Percentiles rank a stretch among this genome's conserved stretches.
phyloP scores from a whole-genome alignment of 1,140 invertebrate genomes.

The Lamellibrachia luymesi region DNA sequence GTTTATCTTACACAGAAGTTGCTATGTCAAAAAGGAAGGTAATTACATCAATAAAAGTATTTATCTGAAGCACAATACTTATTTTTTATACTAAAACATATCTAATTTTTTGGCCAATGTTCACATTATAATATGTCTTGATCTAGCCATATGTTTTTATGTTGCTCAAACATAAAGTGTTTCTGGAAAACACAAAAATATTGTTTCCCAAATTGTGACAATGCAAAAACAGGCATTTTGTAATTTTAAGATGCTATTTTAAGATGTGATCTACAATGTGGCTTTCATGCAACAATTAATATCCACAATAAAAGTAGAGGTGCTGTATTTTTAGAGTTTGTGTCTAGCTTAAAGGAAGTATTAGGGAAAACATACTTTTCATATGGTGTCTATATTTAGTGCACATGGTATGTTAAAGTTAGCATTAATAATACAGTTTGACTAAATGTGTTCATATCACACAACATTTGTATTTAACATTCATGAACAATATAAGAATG shows the following conservation, averaged over 20 bases:
- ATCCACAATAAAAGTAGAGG: background rate
- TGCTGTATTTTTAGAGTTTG: background rate
- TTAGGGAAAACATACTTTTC: background rate
- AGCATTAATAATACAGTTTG: background rate
- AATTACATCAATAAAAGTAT: too few species aligned
- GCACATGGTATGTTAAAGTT: background rate
- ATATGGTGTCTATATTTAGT: too few species aligned
- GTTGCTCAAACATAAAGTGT: too few species aligned
- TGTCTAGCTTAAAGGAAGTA: background rate
- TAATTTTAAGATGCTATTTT: background rate
- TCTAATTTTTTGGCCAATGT: too few species aligned
- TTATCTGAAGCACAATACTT: too few species aligned
- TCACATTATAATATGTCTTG: too few species aligned
- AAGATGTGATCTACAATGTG: background rate
- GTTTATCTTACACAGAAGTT: background rate
- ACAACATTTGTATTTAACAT: background rate
- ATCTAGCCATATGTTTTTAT: too few species aligned
- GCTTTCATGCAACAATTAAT: background rate
- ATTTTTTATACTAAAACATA: too few species aligned
- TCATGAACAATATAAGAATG: background rate
- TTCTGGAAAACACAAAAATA: too few species aligned
- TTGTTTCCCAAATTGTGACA: background rate
- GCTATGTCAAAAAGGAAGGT: too few species aligned
- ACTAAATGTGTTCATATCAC: background rate
- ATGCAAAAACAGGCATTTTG: background rate